Evolutionary conservation across 1,140 invertebrate species (phyloP), one percentile per base, ranked within the genome.

Genomic region (Acyrthosiphon pisum): DNA sequence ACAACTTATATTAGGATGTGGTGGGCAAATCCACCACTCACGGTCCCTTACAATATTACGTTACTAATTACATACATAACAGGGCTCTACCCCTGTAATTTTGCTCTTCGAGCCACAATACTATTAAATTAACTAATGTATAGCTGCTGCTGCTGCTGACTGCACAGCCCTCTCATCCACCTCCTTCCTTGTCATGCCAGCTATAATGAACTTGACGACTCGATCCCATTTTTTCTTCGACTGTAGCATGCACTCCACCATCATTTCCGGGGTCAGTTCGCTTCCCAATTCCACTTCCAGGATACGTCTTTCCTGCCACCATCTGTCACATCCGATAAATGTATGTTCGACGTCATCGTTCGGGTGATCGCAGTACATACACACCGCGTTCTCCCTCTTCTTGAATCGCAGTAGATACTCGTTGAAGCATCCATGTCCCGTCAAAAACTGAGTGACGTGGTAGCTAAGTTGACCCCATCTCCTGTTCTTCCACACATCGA

Each of bases 1-100:
- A 56, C 83, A 86, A 1, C 20, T 6, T 3, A 46, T 2, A 30
- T 26, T 44, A 23, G 41, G 83, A 44, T 26, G 83, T 26, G 83
- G 83, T 86, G 83, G 23, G 83, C 83, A 23, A 86, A 86, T 86
- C 41, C 11, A 35, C 26, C 83, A 86, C 83, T 86, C 83, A 44
- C 83, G 11, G 41, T 44, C 41, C 41, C 53, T 56, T 56, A 56
- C 53, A 56, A 26, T 8, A 56, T 23, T 26, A 14, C 2, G 0
- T 6, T 6, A 83, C 23, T 26, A 23, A 8, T 86, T 86, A 44
- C 41, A 86, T 26, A 0, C 6, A 6, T 7, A 44, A 14, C 7
- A 44, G 83, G 83, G 83, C 83, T 86, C 41, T 86, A 44, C 1
- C 83, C 41, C 83, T 41, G 83, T 11, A 44, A 86, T 11, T 41